Evolutionary conservation across 2,797 vertebrate genomes (phyloP), one percentile per base, ranked within the genome.

Genomic region (Limosa lapponica): DNA sequence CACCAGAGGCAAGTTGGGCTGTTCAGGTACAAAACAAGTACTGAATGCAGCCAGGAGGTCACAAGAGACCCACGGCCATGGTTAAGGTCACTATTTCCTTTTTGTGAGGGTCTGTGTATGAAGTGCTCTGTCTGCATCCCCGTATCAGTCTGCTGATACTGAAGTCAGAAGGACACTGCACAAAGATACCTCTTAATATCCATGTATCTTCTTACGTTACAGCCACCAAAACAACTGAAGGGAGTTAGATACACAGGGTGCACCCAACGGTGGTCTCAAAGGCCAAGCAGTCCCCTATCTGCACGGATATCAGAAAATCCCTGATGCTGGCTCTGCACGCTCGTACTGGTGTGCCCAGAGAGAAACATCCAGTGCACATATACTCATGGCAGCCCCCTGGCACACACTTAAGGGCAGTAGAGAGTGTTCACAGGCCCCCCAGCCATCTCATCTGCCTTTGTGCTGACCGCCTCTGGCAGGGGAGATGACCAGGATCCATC

Each of bases 121-220:
- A 16, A 13, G 48, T n/a, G 34, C 25, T 85, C 32, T n/a, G 23
- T 5, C 61, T 49, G 44, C 57, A 54, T 6, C 25, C 17, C 36
- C 1, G 2, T 13, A 17, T n/a, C 22, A 52, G 23, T 20, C 41
- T 78, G 73, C 37, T 30, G 51, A 39, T 57, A 8, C 3, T 18
- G 10, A 79, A 71, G 14, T 44, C 39, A 49, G 64, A 13, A 67
- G 34, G 27, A 39, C 10, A 34, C 28, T 48, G 37, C 23, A 27
- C 77, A 83, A 48, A 92, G 37, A 13, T 15, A 14, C 2, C 13
- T 48, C 44, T 36, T 37, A 57, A 57, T 28, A 62, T 51, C 43
- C 1, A 0, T 28, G 25, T 23, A 46, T 16, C 28, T 18, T 28
- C 32, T 59, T 41, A 6, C 1, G 3, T 46, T 43, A 58, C 15